A percentile compares a stretch with the other conserved stretches of the same genome.
phyloP scores from a whole-genome alignment of 2,797 vertebrate genomes.

The Etheostoma nigrum region DNA sequence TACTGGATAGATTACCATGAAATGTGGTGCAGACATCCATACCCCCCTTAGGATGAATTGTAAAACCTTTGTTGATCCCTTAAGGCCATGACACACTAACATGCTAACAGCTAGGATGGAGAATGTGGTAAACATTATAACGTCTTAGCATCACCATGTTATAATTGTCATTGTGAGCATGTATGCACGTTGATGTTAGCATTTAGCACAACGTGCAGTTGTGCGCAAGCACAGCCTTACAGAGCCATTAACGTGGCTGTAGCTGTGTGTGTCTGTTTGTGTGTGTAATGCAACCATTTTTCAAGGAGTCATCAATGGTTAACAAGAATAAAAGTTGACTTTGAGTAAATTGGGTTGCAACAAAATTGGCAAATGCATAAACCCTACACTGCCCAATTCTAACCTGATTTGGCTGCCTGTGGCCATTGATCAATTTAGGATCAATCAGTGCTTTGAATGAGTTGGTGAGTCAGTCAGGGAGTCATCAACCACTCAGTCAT shows the following conservation, averaged over 20 bases:
- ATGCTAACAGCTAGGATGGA: not conserved
- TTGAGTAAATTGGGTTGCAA: too few relatives aligned
- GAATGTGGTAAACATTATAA: too few relatives aligned
- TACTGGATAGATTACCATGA: too few relatives aligned
- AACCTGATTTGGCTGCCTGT: not conserved
- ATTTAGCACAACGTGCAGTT: too few relatives aligned
- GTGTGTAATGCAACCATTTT: too few relatives aligned
- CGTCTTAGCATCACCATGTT: not conserved
- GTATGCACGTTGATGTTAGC: not conserved
- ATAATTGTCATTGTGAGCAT: not conserved
- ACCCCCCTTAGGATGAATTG: too few relatives aligned
- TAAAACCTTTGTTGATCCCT: too few relatives aligned
- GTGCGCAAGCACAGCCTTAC: too few relatives aligned
- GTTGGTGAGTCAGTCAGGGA: conserved; percentile 14
- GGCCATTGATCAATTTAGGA: not conserved
- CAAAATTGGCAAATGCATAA: not conserved
- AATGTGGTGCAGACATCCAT: too few relatives aligned
- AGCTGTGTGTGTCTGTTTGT: too few relatives aligned
- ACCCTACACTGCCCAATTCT: not conserved
- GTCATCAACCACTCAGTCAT: conserved; percentile 28
- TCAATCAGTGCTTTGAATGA: not conserved
- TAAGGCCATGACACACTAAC: too few relatives aligned
- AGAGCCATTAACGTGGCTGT: too few relatives aligned
- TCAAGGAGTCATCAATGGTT: not conserved
- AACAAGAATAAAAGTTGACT: not conserved